Evolutionary conservation across 2,113 vertebrate species (phyloP).

Genomic region (Melanostigma gelatinosum): DNA sequence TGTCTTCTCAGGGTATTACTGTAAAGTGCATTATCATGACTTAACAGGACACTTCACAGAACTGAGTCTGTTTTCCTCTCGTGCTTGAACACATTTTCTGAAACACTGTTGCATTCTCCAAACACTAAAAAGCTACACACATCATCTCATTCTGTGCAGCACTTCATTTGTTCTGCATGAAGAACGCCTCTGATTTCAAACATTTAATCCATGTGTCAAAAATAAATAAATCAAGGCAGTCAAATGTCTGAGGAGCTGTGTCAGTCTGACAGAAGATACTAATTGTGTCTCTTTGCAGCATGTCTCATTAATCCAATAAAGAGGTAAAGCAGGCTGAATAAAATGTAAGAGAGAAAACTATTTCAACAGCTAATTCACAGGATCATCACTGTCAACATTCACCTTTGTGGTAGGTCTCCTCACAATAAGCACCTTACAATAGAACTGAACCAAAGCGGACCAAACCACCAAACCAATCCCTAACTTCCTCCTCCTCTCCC

Average conservation of each 20-base stretch:
- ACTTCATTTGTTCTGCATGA: not conserved
- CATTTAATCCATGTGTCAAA: not conserved
- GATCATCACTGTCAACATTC: not conserved
- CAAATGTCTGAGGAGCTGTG: not conserved
- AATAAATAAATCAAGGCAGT: not conserved
- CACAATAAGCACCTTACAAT: not conserved
- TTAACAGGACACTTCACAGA: not conserved
- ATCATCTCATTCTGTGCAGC: not conserved
- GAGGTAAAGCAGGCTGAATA: not conserved
- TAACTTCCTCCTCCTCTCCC: conserved; percentile 9
- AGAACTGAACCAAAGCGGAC: conserved; percentile 3
- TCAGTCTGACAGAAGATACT: not conserved
- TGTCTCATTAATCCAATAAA: not conserved
- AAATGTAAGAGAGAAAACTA: not conserved
- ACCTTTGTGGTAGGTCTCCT: not conserved
- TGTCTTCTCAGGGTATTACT: not conserved
- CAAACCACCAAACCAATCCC: conserved; percentile 33
- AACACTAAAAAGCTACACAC: not conserved
- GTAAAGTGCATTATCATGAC: not conserved
- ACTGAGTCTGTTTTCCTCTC: not conserved
- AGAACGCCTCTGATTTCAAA: not conserved
- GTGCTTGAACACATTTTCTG: not conserved
- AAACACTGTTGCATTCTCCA: not conserved
- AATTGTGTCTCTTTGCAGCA: not conserved
- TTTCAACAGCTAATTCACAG: not conserved